Evolutionary conservation across 2,113 vertebrate species (phyloP).

Genomic region (Embiotoca jacksoni): DNA sequence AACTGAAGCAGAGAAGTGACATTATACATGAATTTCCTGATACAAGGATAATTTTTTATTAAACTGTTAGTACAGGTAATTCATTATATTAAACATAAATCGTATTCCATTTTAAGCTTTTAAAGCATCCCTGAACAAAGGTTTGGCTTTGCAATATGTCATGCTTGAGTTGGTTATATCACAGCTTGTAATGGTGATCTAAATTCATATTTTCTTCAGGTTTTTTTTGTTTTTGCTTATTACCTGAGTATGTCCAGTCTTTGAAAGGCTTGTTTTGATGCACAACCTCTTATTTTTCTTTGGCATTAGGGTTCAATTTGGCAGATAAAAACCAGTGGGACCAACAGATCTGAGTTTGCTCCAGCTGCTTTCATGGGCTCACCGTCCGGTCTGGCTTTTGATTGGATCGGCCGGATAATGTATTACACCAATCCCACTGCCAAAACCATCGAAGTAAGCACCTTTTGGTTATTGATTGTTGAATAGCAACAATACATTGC

Average conservation of each 20-base stretch:
- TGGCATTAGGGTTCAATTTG: slow-evolving; percentile 78
- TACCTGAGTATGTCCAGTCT: neutral
- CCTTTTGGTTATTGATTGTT: too few species aligned
- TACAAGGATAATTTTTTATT: neutral
- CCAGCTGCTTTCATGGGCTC: slow-evolving; percentile 78
- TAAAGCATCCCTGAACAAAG: neutral
- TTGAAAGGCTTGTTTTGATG: neutral
- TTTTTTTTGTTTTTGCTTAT: neutral
- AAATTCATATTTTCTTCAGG: neutral
- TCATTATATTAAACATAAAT: neutral
- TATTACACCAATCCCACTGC: slow-evolving; percentile 81
- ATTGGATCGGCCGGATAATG: slow-evolving; percentile 82
- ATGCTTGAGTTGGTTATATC: too few species aligned
- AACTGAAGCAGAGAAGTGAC: neutral
- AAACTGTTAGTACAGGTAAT: neutral
- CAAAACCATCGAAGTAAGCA: slow-evolving; percentile 79
- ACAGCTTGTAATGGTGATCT: neutral
- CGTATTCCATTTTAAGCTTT: neutral
- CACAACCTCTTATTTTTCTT: neutral
- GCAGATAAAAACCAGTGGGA: slow-evolving; percentile 77
- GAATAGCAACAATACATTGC: too few species aligned
- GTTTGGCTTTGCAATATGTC: too few species aligned
- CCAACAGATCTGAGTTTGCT: slow-evolving; percentile 81
- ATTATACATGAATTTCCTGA: neutral
- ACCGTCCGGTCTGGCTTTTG: slow-evolving; percentile 81